Evolutionary conservation across 2,888 invertebrate species (phyloP), one percentile per base, ranked within the genome.

Genomic region (Tachina fera): DNA sequence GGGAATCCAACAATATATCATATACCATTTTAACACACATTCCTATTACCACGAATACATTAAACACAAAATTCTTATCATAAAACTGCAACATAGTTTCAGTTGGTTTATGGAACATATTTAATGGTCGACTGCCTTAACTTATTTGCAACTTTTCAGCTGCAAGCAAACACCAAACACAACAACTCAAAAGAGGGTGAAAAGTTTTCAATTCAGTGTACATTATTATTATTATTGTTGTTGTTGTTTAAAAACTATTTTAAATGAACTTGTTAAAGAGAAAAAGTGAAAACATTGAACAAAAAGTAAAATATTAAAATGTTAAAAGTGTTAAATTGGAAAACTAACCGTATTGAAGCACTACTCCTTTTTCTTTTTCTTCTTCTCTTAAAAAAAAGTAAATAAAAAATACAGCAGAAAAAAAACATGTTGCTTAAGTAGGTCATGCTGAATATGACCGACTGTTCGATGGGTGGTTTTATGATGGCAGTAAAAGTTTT

Each of bases 181-280:
- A 70, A 68, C 53, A 63, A 63, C 53, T 45, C 31, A 51, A 45
- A 53, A 43, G 13, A 68, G 16, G 51, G 45, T 9, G 8, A 8
- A 71, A 63, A 71, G 53, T 63, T 63, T 71, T 63, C 19, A 19
- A 10, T 56, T 39, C 45, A 10, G 47, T 71, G n/a, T 45, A 31
- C 39, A 71, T 43, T 31, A 53, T 31, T 31, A 71, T 43, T 31
- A 53, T 31, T 31, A 4, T 31, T 31, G 31, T 31, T 31, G 0
- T 31, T 31, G 61, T 22, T 53, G 45, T 14, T 14, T 1, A 16
- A 49, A 78, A 56, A 56, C 39, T 56, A 56, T 16, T 79, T 56
- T 41, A 68, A 77, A 77, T 60, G 68, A 77, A 77, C 77, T 60
- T 68, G 49, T 60, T 77, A 67, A 47, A 51, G 22, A 22, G n/a